Percentiles rank a stretch among this genome's conserved stretches.
phyloP scores from a whole-genome alignment of 2,797 vertebrate genomes.

The Pipistrellus pygmaeus region DNA sequence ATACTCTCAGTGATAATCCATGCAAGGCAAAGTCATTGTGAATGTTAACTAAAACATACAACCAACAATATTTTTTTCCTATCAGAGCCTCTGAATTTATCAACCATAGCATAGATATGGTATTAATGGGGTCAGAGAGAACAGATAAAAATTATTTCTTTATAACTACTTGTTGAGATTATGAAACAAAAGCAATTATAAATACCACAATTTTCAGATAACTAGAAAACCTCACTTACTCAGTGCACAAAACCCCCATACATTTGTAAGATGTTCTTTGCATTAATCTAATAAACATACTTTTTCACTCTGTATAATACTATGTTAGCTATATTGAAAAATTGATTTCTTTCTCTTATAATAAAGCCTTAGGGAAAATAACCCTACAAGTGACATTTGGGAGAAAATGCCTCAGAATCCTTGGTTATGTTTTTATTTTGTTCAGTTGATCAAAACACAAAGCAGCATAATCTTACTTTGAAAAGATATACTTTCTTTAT shows the following conservation, averaged over 20 bases:
- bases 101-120: constrained; percentile 52
- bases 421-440: background rate
- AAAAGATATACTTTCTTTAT: constrained; percentile 49
- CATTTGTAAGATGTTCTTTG: constrained; percentile 52
- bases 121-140: constrained; percentile 67
- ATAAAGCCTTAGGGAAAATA: constrained; percentile 38
- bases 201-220: background rate
- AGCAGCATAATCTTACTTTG: constrained; percentile 36
- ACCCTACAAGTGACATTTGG: background rate
- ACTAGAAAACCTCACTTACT: constrained; percentile 15
- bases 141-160: constrained; percentile 63
- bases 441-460: constrained; percentile 48
- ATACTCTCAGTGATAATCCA: constrained; percentile 79
- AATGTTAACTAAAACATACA: constrained; percentile 79
- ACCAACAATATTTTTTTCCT: constrained; percentile 54
- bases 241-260: background rate
- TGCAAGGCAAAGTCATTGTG: constrained; percentile 68
- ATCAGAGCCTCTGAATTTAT: constrained; percentile 51
- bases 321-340: constrained; percentile 12
- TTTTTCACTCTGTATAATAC: background rate
- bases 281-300: background rate
- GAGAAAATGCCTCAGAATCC: constrained; percentile 41
- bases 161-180: constrained; percentile 46
- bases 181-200: constrained; percentile 46
- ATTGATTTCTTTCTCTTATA: constrained; percentile 14